Evolutionary conservation across 2,113 vertebrate genomes (phyloP).

Genomic region (Cyanoramphus novaezelandiae): DNA sequence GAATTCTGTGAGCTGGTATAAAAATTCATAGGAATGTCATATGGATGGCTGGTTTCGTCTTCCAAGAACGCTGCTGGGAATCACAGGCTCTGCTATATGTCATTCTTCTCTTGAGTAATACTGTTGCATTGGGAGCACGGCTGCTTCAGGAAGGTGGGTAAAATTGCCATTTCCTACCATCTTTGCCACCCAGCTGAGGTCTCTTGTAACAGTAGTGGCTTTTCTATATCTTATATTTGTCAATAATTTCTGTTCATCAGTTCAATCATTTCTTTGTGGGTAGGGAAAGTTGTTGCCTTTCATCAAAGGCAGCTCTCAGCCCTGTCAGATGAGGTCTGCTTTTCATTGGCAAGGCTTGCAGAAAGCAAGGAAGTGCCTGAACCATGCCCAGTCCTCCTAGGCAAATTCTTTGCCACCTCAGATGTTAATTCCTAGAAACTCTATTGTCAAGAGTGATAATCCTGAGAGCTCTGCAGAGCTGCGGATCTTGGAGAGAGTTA

Average conservation of each 20-base stretch:
- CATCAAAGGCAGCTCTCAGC: background rate
- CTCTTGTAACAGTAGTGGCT: background rate
- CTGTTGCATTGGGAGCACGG: fast-evolving
- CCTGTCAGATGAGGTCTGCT: background rate
- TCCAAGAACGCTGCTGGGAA: background rate
- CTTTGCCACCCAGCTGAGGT: background rate
- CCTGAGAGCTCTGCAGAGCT: background rate
- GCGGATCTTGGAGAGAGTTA: background rate
- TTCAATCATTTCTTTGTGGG: background rate
- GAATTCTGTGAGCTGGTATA: background rate
- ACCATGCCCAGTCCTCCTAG: background rate
- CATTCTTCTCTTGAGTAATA: background rate
- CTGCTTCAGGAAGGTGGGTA: background rate
- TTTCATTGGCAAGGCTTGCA: background rate
- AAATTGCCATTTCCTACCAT: background rate
- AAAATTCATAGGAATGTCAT: background rate
- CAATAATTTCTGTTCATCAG: background rate
- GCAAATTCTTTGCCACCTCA: constrained; percentile 10
- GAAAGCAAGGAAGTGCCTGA: background rate
- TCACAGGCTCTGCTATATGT: background rate
- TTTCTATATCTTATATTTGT: background rate
- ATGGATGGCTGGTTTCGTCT: background rate
- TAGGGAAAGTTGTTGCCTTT: background rate
- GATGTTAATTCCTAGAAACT: constrained; percentile 5
- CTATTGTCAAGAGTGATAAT: background rate